A percentile compares a stretch with the other conserved stretches of the same genome.
phyloP scores from a whole-genome alignment of 2,797 vertebrate genomes.

The Vipera ursinii region DNA sequence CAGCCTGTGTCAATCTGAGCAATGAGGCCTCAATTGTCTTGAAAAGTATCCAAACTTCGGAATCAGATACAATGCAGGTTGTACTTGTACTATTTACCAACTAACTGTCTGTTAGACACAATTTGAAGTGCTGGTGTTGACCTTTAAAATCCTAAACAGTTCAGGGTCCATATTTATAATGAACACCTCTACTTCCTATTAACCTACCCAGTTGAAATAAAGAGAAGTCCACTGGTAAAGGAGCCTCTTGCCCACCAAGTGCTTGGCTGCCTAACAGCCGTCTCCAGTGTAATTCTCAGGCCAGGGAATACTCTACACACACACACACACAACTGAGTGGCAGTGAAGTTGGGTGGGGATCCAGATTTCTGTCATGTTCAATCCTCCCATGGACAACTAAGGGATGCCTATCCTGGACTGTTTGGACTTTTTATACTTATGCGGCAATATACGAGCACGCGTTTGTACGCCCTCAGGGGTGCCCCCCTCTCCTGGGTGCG shows the following conservation, averaged over 20 bases:
- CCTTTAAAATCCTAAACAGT: background rate
- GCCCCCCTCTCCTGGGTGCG: no score
- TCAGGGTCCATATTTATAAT: background rate
- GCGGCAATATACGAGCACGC: no score
- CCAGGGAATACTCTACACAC: background rate
- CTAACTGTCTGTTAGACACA: background rate
- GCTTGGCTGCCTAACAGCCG: background rate
- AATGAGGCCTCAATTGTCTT: background rate
- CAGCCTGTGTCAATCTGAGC: background rate
- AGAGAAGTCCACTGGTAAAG: background rate
- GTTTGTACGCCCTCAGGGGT: no score
- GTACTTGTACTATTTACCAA: background rate
- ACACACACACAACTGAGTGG: background rate
- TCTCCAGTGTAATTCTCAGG: background rate
- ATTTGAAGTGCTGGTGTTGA: background rate
- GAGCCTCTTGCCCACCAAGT: background rate
- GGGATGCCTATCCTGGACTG: no score
- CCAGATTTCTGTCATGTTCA: no score
- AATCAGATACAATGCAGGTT: background rate
- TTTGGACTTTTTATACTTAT: no score
- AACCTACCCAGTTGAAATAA: background rate
- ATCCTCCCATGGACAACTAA: no score
- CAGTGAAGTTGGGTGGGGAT: no score
- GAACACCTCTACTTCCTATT: background rate
- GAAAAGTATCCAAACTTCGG: background rate